Percentiles rank a stretch among this genome's conserved stretches.
Conservation (phyloP, 2,113 vertebrate genomes). For the Holacanthus passer region DNA sequence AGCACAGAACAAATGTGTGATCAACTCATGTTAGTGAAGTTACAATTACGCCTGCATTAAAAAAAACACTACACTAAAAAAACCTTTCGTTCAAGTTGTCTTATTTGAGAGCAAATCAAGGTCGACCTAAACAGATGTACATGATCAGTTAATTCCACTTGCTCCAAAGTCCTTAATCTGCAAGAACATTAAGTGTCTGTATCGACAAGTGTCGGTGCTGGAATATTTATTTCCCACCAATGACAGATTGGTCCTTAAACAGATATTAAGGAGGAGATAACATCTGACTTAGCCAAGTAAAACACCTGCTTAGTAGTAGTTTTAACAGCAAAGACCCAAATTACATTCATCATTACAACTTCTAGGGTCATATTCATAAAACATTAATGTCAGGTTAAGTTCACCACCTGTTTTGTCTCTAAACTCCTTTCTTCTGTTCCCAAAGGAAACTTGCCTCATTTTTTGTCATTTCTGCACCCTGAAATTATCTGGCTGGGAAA, state of each 20-base stretch:
- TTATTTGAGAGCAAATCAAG: not conserved
- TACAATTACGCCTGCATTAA: not conserved
- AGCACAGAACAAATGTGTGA: not conserved
- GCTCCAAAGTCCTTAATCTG: slow-evolving; percentile 18
- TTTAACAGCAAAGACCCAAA: slow-evolving; percentile 61
- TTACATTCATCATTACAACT: slow-evolving; percentile 76
- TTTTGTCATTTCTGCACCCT: slow-evolving; percentile 67
- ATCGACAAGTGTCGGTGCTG: not conserved
- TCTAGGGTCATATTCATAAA: slow-evolving; percentile 80
- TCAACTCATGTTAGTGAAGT: not conserved
- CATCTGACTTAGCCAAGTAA: slow-evolving; percentile 46
- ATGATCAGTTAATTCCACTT: not conserved
- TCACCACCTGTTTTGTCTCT: slow-evolving; percentile 75
- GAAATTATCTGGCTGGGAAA: slow-evolving; percentile 74
- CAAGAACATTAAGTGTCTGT: slow-evolving; percentile 18
- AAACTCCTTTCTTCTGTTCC: slow-evolving; percentile 58
- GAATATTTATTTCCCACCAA: slow-evolving; percentile 35
- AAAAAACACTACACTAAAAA: not conserved
- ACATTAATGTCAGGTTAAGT: slow-evolving; percentile 78
- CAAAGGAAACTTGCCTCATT: slow-evolving; percentile 63
- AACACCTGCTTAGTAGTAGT: slow-evolving; percentile 73
- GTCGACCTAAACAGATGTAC: not conserved
- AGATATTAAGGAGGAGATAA: slow-evolving; percentile 60
- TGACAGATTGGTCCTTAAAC: slow-evolving; percentile 69
- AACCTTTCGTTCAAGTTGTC: not conserved